phyloP scores from a whole-genome alignment of 2,113 vertebrate genomes.

The Myiagra hebetior region DNA sequence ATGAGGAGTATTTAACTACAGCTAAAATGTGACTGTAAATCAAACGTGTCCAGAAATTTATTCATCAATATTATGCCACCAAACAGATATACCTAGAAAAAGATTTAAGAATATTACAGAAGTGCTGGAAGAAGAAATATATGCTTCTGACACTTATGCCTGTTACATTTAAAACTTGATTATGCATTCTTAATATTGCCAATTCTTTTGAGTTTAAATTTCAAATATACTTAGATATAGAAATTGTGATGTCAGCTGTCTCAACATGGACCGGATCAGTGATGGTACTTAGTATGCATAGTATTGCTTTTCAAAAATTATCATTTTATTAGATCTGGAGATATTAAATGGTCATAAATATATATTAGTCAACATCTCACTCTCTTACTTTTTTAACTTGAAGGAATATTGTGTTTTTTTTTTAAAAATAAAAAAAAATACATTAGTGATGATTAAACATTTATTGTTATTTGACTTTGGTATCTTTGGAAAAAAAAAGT shows the following conservation, averaged over 20 bases:
- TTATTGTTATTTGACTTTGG: constrained; percentile 1
- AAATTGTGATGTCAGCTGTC: background rate
- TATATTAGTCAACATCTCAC: background rate
- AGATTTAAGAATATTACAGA: background rate
- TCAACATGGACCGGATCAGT: background rate
- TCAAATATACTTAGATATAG: background rate
- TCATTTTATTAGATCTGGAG: background rate
- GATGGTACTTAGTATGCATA: background rate
- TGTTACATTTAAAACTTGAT: constrained; percentile 26
- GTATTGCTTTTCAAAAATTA: background rate
- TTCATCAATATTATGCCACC: background rate
- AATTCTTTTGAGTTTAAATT: constrained; percentile 41
- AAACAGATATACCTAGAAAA: background rate
- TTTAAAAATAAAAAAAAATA: background rate
- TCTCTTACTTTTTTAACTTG: background rate
- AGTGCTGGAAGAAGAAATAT: background rate
- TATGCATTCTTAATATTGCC: constrained; percentile 5
- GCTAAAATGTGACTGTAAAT: background rate
- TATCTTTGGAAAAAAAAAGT: background rate
- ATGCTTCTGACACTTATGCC: background rate
- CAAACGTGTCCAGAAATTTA: background rate
- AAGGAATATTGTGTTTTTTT: background rate
- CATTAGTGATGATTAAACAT: background rate
- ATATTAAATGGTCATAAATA: background rate
- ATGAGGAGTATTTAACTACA: background rate